Percentiles rank a stretch among this genome's conserved stretches.
Evolutionary conservation across 2,113 vertebrate genomes (phyloP).

Genomic region (Lagopus leucura): DNA sequence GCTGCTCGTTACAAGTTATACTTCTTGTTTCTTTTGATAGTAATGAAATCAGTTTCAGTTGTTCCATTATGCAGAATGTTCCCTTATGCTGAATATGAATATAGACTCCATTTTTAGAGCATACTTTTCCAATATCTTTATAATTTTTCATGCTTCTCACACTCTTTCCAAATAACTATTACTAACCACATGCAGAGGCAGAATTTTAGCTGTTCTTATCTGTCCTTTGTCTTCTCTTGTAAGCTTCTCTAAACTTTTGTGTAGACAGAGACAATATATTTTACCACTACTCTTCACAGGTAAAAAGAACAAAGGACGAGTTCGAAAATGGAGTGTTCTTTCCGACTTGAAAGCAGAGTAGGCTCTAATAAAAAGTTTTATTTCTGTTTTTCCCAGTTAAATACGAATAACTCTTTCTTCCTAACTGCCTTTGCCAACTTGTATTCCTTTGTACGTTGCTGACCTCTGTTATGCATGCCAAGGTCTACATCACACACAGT

Average conservation of each 20-base stretch:
- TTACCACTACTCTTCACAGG: background rate
- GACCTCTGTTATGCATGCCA: background rate
- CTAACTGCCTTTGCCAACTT: background rate
- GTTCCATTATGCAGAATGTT: no score
- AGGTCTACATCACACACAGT: background rate
- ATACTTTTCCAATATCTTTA: background rate
- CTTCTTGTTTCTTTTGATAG: background rate
- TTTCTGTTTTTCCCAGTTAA: background rate
- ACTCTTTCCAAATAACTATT: background rate
- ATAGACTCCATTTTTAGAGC: no score
- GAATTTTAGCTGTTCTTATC: background rate
- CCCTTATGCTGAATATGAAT: no score
- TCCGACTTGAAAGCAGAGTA: background rate
- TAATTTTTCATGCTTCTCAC: background rate
- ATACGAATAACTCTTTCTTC: background rate
- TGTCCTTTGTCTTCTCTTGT: background rate
- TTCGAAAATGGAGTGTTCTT: background rate
- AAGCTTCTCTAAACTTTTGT: rapidly evolving
- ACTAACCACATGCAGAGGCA: rapidly evolving
- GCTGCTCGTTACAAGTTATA: background rate
- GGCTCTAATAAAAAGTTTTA: background rate
- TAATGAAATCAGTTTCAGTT: background rate
- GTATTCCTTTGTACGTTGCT: background rate
- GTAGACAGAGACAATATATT: background rate
- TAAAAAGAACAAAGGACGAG: background rate